Evolutionary conservation across 2,888 invertebrate genomes (phyloP).

Genomic region (Vesta saturnalis): DNA sequence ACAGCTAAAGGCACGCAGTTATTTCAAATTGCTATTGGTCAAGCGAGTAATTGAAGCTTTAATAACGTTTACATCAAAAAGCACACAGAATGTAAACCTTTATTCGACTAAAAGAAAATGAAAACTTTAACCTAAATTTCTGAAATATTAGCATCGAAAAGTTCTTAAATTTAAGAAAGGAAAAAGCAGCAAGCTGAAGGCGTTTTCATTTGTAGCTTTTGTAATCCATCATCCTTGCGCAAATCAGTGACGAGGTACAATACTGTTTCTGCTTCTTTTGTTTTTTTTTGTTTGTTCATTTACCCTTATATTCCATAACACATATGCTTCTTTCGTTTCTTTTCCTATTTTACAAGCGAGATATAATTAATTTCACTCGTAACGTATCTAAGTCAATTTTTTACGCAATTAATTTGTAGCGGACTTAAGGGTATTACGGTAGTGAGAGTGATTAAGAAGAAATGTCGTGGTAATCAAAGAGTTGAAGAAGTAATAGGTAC

Average conservation of each 20-base stretch:
- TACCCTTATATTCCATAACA: no score
- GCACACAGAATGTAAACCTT: no score
- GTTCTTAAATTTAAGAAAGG: constrained; percentile 1
- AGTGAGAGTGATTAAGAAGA: constrained; percentile 6
- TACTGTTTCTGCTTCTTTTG: constrained; percentile 34
- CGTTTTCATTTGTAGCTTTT: constrained; percentile 32
- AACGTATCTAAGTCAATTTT: constrained; percentile 8
- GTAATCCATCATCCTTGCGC: constrained; percentile 29
- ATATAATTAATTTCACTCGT: no score
- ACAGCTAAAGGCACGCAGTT: neutral
- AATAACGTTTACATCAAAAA: neutral
- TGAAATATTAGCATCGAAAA: neutral
- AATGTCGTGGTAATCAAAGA: constrained; percentile 20
- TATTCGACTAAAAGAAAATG: no score
- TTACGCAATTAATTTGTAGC: constrained; percentile 3
- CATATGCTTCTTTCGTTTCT: neutral
- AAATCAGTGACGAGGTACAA: constrained; percentile 35
- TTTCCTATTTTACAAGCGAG: no score
- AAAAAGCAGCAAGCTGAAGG: constrained; percentile 21
- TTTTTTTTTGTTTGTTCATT: constrained; percentile 26
- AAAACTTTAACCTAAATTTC: neutral
- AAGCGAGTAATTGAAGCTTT: neutral
- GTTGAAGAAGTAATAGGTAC: constrained; percentile 28
- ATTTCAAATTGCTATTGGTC: neutral
- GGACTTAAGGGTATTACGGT: neutral